Evolutionary conservation across 2,888 invertebrate species (phyloP), one percentile per base, ranked within the genome.

Genomic region (Euclidia mi): DNA sequence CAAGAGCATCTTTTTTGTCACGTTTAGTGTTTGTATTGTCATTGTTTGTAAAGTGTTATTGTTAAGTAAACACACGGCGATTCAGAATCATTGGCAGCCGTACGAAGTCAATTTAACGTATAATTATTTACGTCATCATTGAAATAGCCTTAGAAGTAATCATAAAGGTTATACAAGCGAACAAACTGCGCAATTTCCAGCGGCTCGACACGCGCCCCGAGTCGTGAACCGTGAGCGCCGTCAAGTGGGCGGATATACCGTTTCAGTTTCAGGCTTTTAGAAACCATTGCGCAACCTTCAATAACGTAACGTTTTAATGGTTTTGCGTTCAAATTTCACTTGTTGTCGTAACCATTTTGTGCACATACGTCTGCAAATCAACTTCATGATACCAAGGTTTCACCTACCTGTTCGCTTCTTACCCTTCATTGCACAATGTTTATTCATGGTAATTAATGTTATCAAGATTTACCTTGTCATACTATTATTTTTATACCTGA

Each of bases 181-280:
- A 49, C 34, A 51, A 77, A 75, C 63, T 74, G 78, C 79, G 80
- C 75, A 81, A 66, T 84, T 74, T 70, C 71, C 66, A 60, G 52
- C 29, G 41, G 32, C 49, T 56, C 72, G 82, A 82, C 83, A 83
- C 77, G 70, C 60, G 69, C 51, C 53, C 28, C 48, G 43, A 48
- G 44, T 38, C 71, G 64, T 66, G 71, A 69, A 41, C 41, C 50
- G 53, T 11, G 43, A 48, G 46, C 40, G 40, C 41, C 56, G 34
- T 44, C 52, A 46, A 51, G 74, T 66, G 61, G 57, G 65, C 56
- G 61, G 56, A 66, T 58, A 52, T 64, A 61, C 59, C 45, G 50
- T 43, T 64, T 60, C 56, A 65, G 63, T 57, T 71, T 63, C 61
- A 72, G 76, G 56, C 55, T 60, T 56, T 53, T 25, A 56, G 49